Evolutionary conservation across 2,113 vertebrate species (phyloP).

Genomic region (Sisor rabdophorus): DNA sequence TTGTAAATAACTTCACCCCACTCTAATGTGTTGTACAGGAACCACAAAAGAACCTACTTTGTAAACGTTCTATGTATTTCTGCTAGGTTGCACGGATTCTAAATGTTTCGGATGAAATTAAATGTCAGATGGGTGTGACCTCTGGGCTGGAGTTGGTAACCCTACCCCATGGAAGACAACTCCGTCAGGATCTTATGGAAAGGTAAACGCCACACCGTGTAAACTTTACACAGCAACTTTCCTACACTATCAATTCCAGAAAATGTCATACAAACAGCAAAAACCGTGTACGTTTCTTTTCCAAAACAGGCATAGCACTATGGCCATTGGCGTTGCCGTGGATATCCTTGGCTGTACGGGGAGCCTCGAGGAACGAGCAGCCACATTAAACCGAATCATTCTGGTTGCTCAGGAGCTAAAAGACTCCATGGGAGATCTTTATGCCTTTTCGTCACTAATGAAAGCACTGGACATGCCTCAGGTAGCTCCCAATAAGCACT

Average conservation of each 20-base stretch:
- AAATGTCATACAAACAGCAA: no score
- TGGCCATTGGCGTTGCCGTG: slow-evolving; percentile 93
- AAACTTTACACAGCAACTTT: neutral
- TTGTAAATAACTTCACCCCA: slow-evolving; percentile 15
- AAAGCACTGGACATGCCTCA: slow-evolving; percentile 95
- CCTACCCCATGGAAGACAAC: slow-evolving; percentile 84
- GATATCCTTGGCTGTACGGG: slow-evolving; percentile 93
- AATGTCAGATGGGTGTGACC: slow-evolving; percentile 83
- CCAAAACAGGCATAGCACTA: slow-evolving; percentile 81
- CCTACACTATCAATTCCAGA: no score
- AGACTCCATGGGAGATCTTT: slow-evolving; percentile 86
- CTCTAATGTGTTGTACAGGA: slow-evolving; percentile 6
- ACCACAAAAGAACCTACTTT: neutral
- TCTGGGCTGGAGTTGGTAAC: slow-evolving; percentile 91
- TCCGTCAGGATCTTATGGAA: slow-evolving; percentile 91
- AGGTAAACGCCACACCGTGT: slow-evolving; percentile 68
- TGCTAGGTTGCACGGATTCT: slow-evolving; percentile 85
- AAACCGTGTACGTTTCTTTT: slow-evolving; percentile 12
- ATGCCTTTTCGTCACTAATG: slow-evolving; percentile 92
- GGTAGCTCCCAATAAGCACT: slow-evolving; percentile 66
- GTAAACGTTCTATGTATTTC: neutral
- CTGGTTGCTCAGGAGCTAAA: slow-evolving; percentile 90
- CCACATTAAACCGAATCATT: slow-evolving; percentile 87
- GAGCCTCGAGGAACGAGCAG: slow-evolving; percentile 81
- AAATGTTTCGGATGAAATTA: slow-evolving; percentile 80